Evolutionary conservation across 1,140 invertebrate genomes (phyloP), one percentile per base, ranked within the genome.

Genomic region (Bombus balteatus): DNA sequence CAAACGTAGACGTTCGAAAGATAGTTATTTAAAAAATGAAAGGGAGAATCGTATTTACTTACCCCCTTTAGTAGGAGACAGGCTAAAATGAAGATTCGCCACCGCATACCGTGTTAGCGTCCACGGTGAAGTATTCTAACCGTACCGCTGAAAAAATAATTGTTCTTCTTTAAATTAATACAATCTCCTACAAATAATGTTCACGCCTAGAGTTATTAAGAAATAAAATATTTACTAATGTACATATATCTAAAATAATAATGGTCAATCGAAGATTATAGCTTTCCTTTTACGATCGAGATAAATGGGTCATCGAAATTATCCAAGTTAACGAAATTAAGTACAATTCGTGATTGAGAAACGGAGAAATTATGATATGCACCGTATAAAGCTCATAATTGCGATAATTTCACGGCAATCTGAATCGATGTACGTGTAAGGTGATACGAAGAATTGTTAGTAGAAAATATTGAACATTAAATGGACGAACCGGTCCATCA

Each of bases 51-150:
- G 32, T 18, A 22, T 70, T 57, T 83, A 95, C 96, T 96, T 88
- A 96, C 96, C 95, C 93, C 93, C 92, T 95, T 92, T 65, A 93
- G 92, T 87, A 96, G 93, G 91, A 96, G 94, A 94, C 95, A 95
- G 91, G 93, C 93, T 87, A 95, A 85, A 72, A 96, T 87, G 83
- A 95, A 86, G 75, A 94, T 92, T 90, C 92, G 91, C 92, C 96
- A 94, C 94, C 95, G 95, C 95, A 96, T 96, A 90, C 93, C 94
- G 94, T 91, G 92, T 92, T 73, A 72, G 76, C 85, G 90, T 93
- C 92, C 92, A 93, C 92, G 89, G 87, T 94, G 91, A 89, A 83
- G 80, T 82, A 70, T 81, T 89, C 71, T 70, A 77, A 65, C 79
- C 32, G 65, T 85, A 53, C 83, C 75, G 70, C 90, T 91, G 85